Conservation (phyloP, 2,113 vertebrate genomes). For the Dasyornis broadbenti region DNA sequence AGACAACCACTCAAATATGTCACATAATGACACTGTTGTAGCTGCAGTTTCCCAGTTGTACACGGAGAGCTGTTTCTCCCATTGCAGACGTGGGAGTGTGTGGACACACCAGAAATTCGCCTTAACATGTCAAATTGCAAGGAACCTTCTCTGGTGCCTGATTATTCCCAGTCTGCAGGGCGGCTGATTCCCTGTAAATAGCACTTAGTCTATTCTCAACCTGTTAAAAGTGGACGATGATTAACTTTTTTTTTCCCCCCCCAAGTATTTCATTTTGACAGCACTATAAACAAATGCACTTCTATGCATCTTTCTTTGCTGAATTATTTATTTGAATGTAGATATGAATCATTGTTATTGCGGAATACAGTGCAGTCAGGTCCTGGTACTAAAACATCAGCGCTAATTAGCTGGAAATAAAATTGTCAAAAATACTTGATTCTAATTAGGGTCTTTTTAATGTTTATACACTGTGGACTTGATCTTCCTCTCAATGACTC, state of each 20-base stretch:
- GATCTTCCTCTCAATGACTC: neutral
- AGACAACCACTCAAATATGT: neutral
- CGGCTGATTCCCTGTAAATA: neutral
- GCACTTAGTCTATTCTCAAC: neutral
- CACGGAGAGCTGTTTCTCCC: fast-evolving
- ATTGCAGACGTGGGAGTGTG: fast-evolving
- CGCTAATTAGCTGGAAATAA: slow-evolving; percentile 68
- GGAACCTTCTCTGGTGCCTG: neutral
- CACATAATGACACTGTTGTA: neutral
- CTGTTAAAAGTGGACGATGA: neutral
- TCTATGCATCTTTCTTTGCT: slow-evolving; percentile 15
- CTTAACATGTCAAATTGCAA: neutral
- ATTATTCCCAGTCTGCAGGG: neutral
- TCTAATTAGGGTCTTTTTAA: slow-evolving; percentile 47
- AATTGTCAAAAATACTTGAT: slow-evolving; percentile 58
- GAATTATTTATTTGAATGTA: slow-evolving; percentile 58
- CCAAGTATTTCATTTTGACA: neutral
- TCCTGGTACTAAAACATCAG: slow-evolving; percentile 25
- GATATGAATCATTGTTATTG: slow-evolving; percentile 31
- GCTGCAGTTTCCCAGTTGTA: neutral
- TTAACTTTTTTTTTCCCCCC: neutral
- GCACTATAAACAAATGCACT: slow-evolving; percentile 28
- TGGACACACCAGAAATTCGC: neutral
- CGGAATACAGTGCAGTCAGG: neutral
- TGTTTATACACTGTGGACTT: slow-evolving; percentile 13